phyloP scores from a whole-genome alignment of 2,888 invertebrate species.

The Micoletzkya japonica region DNA sequence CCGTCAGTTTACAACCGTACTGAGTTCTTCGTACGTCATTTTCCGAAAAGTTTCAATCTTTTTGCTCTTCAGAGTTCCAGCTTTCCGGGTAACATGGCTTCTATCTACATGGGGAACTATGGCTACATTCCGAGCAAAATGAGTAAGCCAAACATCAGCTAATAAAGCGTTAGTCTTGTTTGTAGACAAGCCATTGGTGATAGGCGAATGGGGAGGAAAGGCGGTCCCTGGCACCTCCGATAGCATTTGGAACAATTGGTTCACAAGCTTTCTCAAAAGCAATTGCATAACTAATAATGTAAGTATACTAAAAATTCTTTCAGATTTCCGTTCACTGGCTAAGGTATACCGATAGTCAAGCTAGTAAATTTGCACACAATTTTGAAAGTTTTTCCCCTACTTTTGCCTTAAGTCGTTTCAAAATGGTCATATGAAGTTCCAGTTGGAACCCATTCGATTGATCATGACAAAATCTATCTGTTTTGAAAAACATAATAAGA shows the following conservation, averaged over 20 bases:
- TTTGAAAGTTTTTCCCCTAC: not conserved
- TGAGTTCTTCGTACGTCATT: slow-evolving; percentile 23
- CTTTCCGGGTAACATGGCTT: slow-evolving; percentile 27
- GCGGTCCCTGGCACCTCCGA: slow-evolving; percentile 12
- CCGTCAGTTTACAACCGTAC: slow-evolving; percentile 22
- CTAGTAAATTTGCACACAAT: too few species aligned
- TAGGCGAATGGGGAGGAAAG: slow-evolving; percentile 30
- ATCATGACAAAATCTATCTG: too few species aligned
- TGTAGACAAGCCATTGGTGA: slow-evolving; percentile 17
- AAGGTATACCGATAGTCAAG: too few species aligned
- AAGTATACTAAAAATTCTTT: not conserved
- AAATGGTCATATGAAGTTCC: too few species aligned
- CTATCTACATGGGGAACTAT: slow-evolving; percentile 26
- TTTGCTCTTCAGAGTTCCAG: not conserved
- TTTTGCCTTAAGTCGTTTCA: too few species aligned
- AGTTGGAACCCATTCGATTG: too few species aligned
- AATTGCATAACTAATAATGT: slow-evolving; percentile 27
- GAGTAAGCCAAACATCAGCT: slow-evolving; percentile 5
- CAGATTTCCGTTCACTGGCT: too few species aligned
- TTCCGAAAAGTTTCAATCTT: not conserved
- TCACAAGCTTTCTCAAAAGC: slow-evolving; percentile 8
- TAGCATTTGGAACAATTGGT: slow-evolving; percentile 10
- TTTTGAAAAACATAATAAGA: too few species aligned
- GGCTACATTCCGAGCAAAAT: slow-evolving; percentile 25
- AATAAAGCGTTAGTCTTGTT: too few species aligned